Evolutionary conservation across 2,797 vertebrate genomes (phyloP), one percentile per base, ranked within the genome.

Genomic region (Fundulus diaphanus): DNA sequence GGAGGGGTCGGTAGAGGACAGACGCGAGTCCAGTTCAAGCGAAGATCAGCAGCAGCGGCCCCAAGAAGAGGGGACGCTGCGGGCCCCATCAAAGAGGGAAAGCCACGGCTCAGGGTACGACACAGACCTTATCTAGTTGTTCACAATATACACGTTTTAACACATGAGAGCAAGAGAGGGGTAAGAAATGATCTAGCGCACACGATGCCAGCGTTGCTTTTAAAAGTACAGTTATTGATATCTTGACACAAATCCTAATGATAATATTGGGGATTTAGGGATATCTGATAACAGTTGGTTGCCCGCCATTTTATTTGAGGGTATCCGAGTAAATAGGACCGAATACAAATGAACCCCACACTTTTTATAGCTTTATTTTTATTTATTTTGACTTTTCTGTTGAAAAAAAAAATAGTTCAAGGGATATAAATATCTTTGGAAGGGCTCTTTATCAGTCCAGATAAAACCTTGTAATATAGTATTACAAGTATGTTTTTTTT

Each of bases 61-160:
- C 52, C 81, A 72, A 69, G 57, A 9, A 70, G 59, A 44, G 66
- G 77, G 80, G 44, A 79, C 82, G 40, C 74, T 42, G 3, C 78
- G 82, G 65, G 48, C 77, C 0, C 11, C 67, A 5, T 82, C 84
- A 42, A 92, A 86, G 63, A 89, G 75, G 75, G 89, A 87, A 11
- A 33, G 66, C 0, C 81, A 77, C 48, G 95, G 94, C 89, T 92
- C 95, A 77, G 93, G 96, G 97, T 97, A 93, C 33, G 68, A 69
- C 66, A 16, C 54, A 73, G 52, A 8, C 65, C n/a, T 69, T 67
- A 16, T 31, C 29, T 16, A 42, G 8, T 3, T 15, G 24, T 7
- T 35, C 49, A 71, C 16, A 76, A 68, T 70, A 56, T 12, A 71
- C 27, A n/a, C 2, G 31, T 68, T 65, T 61, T 74, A 7, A 54